Percentiles rank a stretch among this genome's conserved stretches.
phyloP scores from a whole-genome alignment of 2,797 vertebrate genomes.

The Anguilla marmorata region DNA sequence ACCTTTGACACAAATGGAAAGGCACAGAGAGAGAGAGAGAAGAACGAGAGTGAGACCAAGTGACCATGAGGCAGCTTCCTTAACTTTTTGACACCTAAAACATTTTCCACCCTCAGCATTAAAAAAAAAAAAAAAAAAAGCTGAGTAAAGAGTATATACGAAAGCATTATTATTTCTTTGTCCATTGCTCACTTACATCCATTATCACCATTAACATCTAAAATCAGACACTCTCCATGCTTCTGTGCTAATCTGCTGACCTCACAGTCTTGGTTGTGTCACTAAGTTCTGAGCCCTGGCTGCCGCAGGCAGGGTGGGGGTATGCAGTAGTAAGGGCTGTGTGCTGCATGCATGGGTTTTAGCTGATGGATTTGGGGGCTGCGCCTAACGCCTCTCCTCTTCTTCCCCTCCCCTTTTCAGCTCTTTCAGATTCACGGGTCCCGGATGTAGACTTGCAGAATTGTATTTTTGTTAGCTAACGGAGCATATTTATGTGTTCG shows the following conservation, averaged over 20 bases:
- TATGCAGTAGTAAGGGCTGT: neutral
- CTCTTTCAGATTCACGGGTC: conserved; percentile 80
- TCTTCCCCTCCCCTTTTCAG: conserved; percentile 56
- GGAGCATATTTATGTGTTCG: conserved; percentile 39
- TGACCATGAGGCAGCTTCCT: neutral
- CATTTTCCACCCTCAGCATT: conserved; percentile 2
- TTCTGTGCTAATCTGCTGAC: conserved; percentile 26
- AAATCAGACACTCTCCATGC: conserved; percentile 40
- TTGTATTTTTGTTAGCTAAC: conserved; percentile 33
- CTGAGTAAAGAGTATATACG: conserved; percentile 30
- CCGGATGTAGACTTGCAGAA: conserved; percentile 66
- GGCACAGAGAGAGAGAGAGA: neutral
- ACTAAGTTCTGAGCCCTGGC: neutral
- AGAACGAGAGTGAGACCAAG: neutral
- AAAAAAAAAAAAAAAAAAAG: neutral
- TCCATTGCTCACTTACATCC: conserved; percentile 50
- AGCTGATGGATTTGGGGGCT: neutral
- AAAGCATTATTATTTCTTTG: conserved; percentile 37
- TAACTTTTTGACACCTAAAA: neutral
- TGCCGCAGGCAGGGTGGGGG: neutral
- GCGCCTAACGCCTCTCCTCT: neutral
- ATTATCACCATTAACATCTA: conserved; percentile 50
- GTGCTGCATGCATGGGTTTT: neutral
- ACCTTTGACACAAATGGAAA: neutral
- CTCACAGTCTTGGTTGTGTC: neutral